Evolutionary conservation across 2,113 vertebrate species (phyloP), one percentile per base, ranked within the genome.

Genomic region (Odontophorus gujanensis): DNA sequence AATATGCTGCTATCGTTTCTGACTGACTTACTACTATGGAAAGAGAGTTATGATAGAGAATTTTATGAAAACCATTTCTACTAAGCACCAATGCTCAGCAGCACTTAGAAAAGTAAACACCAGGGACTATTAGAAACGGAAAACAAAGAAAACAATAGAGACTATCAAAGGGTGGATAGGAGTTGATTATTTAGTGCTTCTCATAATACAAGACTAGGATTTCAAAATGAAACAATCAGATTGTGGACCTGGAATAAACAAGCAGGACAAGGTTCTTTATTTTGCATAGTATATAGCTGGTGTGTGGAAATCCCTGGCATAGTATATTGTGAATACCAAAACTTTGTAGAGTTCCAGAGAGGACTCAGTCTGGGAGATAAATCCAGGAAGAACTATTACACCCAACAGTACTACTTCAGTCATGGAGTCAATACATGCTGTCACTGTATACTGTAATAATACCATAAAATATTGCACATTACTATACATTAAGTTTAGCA

Each of bases 61-160:
- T 48, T 81, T 68, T 57, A 69, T 17, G 51, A 53, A 93, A 91
- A 89, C 25, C 40, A 63, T n/a, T 93, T 87, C 57, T 58, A 86
- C 47, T 24, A 40, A 73, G 47, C 57, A 87, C 42, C 34, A 75
- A 4, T n/a, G 32, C 15, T 86, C 51, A 75, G 32, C 14, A 84
- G 25, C 84, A 65, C 50, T 87, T 68, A 75, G 38, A 75, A 89
- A 89, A 87, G 15, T 36, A 87, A 95, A 81, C 34, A 81, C 61
- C 25, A 68, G 17, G 2, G 42, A 17, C 75, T 63, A 57, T 4
- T 26, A 81, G 62, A 79, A 68, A 78, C 78, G 8, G 7, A 63
- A 93, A 86, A 82, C 6, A 51, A 21, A 91, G 19, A 42, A 83
- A 74, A 51, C 1, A 50, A 30, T 30, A 68, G 5, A 50, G 69